A percentile compares a stretch with the other conserved stretches of the same genome.
These are phyloP conservation scores for Zaprionus capensis DNA, from an alignment of 1,140 invertebrate genomes.

Conservation along the genomic window DNA sequence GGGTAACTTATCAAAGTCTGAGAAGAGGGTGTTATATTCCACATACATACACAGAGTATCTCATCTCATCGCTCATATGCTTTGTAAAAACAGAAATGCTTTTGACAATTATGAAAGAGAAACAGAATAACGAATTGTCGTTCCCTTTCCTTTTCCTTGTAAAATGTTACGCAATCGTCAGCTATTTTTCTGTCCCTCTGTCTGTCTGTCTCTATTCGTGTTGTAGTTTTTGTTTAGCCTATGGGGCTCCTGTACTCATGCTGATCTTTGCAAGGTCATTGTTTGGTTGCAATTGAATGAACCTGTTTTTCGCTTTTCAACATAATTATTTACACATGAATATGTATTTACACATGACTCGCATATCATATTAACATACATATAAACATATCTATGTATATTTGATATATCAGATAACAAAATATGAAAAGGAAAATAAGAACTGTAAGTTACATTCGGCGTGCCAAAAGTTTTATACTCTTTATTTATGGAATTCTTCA, in stretches of 20 bases:
- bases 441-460: background rate
- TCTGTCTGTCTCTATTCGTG: no score
- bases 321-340: conserved; percentile 10
- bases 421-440: background rate
- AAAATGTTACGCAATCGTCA: conserved; percentile 60
- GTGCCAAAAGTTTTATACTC: background rate
- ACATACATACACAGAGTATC: background rate
- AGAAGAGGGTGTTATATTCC: background rate
- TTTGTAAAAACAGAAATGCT: conserved; percentile 9
- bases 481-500: background rate
- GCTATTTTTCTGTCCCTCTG: conserved; percentile 16
- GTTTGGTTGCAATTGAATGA: conserved; percentile 22
- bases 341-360: background rate
- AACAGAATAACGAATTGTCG: conserved; percentile 60
- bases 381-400: conserved; percentile 2
- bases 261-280: conserved; percentile 52
- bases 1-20: background rate
- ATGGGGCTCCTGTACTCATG: background rate
- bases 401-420: conserved; percentile 14
- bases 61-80: background rate
- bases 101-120: conserved; percentile 64
- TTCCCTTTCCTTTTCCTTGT: conserved; percentile 39
- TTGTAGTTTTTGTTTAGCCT: background rate
- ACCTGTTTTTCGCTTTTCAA: background rate
- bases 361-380: conserved; percentile 8